phyloP scores from a whole-genome alignment of 2,113 vertebrate genomes.

The Limanda limanda region DNA sequence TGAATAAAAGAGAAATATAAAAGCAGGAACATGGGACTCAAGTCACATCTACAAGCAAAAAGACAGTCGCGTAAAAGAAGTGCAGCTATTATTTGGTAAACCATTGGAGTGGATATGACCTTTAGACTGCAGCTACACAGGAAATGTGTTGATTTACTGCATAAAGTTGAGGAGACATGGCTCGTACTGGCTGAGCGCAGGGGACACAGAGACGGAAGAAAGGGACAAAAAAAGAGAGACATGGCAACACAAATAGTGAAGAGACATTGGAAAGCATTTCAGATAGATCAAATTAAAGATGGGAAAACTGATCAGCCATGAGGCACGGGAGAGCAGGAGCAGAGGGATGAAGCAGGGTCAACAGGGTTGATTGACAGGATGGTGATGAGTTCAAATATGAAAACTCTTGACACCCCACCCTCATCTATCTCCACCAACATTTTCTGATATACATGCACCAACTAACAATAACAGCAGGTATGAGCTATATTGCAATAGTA shows the following conservation, averaged over 20 bases:
- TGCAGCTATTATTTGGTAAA: background rate
- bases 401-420: conserved; percentile 32
- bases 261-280: background rate
- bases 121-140: background rate
- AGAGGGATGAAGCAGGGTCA: conserved; percentile 18
- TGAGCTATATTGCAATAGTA: background rate
- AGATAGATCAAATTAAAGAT: no score
- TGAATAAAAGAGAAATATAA: background rate
- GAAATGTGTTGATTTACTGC: no score
- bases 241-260: background rate
- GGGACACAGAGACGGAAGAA: no score
- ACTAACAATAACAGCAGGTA: background rate
- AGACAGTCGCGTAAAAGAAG: background rate
- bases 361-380: conserved; percentile 61
- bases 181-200: background rate
- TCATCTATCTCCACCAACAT: conserved; percentile 13
- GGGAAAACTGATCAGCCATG: background rate
- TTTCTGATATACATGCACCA: background rate
- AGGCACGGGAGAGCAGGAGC: background rate
- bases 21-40: background rate
- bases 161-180: background rate
- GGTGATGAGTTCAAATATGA: conserved; percentile 68
- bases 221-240: background rate
- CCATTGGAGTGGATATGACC: background rate
- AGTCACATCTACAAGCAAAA: background rate